Evolutionary conservation across 2,797 vertebrate genomes (phyloP), one percentile per base, ranked within the genome.

Genomic region (Anomalospiza imberbis): DNA sequence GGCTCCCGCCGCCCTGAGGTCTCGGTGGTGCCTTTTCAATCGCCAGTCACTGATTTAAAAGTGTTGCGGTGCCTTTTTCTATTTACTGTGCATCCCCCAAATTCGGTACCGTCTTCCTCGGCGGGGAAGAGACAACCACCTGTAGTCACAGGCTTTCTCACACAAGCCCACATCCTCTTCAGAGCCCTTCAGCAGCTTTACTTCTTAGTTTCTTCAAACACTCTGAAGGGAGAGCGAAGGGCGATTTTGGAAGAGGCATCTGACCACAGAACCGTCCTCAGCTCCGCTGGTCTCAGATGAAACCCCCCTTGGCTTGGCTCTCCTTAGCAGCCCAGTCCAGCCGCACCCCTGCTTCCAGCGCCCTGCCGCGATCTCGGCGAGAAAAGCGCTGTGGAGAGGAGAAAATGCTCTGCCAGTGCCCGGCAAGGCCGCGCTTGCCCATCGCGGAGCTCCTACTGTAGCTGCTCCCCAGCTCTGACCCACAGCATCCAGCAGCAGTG

Each of bases 1-100:
- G 8, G 31, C 14, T 14, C 36, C 12, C 26, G 29, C 36, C 15
- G 5, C 17, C 34, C 34, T 8, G 28, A 40, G 1, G 28, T 1
- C 2, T 24, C 60, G 8, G 25, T 1, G 31, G 5, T 48, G 63
- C 1, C 19, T 2, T 47, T 67, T n/a, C 13, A 34, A 2, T 17
- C n/a, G 1, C 2, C 42, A 3, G 0, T 5, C 48, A 3, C 2
- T 5, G 44, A 36, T 18, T 32, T 36, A 3, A 5, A 40, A 44
- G 9, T 1, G 24, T 26, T 18, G 48, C 12, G 24, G 55, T 7
- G n/a, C 22, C 21, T n/a, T 25, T 9, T 19, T 28, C 28, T 7
- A 0, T 32, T 50, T 15, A 4, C 15, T 10, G 24, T 9, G 29
- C 45, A 5, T 32, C n/a, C 19, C 47, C 28, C 57, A 10, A 4